These are phyloP conservation scores for Bugula neritina DNA, from an alignment of 2,888 invertebrate genomes.

Conservation along the genomic window DNA sequence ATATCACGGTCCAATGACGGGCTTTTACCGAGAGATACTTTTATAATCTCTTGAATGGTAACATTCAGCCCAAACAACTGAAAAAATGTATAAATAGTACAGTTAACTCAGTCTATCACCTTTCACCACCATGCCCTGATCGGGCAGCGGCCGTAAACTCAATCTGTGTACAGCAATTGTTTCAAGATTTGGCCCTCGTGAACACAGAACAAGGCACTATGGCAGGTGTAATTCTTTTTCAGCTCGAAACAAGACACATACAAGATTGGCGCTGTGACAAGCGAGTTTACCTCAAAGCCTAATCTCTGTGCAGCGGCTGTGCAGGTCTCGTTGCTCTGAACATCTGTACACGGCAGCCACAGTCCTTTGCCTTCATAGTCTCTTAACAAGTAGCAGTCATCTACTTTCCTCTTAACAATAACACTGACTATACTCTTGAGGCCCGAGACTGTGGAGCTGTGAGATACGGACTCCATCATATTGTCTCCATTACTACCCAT, in stretches of 20 bases:
- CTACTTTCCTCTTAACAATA: conserved; percentile 35
- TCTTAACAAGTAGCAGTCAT: conserved; percentile 37
- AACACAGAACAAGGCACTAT: too few species aligned
- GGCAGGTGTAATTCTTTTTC: too few species aligned
- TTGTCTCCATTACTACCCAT: neutral
- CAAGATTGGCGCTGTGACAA: too few species aligned
- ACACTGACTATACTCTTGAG: conserved; percentile 35
- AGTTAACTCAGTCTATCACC: too few species aligned
- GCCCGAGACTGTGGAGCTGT: conserved; percentile 32
- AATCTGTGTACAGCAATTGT: too few species aligned
- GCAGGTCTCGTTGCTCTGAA: conserved; percentile 36
- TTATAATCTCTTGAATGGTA: neutral
- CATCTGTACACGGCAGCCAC: conserved; percentile 44
- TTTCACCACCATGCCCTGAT: too few species aligned
- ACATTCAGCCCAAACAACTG: conserved; percentile 26
- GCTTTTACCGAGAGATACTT: conserved; percentile 24
- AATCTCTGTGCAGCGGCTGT: conserved; percentile 39
- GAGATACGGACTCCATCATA: conserved; percentile 7
- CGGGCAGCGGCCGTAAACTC: too few species aligned
- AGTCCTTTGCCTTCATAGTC: conserved; percentile 39
- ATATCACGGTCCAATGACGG: conserved; percentile 4
- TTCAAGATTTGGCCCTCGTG: too few species aligned
- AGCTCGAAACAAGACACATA: too few species aligned
- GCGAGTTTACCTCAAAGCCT: conserved; percentile 38
- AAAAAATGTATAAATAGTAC: too few species aligned